A percentile compares a stretch with the other conserved stretches of the same genome.
These are phyloP conservation scores for Allophyes oxyacanthae DNA, from an alignment of 2,888 invertebrate genomes.

Conservation along the genomic window DNA sequence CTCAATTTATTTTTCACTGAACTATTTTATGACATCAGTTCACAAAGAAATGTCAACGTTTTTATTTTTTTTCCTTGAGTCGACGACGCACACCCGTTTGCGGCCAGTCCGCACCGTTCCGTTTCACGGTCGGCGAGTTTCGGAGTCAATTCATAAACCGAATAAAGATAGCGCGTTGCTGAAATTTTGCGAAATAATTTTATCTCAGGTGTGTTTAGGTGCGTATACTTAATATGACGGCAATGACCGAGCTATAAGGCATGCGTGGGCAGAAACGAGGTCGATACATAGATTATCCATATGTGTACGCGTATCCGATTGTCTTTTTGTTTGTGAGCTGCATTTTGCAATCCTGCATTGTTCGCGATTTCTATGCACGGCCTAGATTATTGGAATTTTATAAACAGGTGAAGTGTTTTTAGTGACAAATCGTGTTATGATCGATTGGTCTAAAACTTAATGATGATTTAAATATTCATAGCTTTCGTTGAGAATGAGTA, in stretches of 20 bases:
- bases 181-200: constrained; percentile 53
- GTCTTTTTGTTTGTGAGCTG: constrained; percentile 72
- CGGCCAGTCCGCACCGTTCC: constrained; percentile 79
- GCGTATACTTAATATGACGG: constrained; percentile 65
- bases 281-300: constrained; percentile 71
- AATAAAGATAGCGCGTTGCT: constrained; percentile 26
- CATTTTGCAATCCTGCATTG: constrained; percentile 78
- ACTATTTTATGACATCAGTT: constrained; percentile 70
- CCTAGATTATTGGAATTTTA: constrained; percentile 57
- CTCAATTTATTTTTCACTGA: constrained; percentile 66
- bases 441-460: background rate
- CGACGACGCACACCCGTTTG: constrained; percentile 66
- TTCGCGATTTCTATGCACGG: constrained; percentile 63
- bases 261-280: constrained; percentile 81
- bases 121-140: constrained; percentile 77
- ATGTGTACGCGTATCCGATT: constrained; percentile 66
- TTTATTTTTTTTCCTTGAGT: constrained; percentile 70
- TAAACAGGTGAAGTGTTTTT: constrained; percentile 13
- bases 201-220: constrained; percentile 52
- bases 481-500: constrained; percentile 13
- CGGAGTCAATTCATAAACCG: constrained; percentile 42
- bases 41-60: constrained; percentile 81
- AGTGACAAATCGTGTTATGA: background rate
- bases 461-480: constrained; percentile 13
- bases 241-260: constrained; percentile 77